Evolutionary conservation across 2,888 invertebrate genomes (phyloP).

Genomic region (Drosophila merina): DNA sequence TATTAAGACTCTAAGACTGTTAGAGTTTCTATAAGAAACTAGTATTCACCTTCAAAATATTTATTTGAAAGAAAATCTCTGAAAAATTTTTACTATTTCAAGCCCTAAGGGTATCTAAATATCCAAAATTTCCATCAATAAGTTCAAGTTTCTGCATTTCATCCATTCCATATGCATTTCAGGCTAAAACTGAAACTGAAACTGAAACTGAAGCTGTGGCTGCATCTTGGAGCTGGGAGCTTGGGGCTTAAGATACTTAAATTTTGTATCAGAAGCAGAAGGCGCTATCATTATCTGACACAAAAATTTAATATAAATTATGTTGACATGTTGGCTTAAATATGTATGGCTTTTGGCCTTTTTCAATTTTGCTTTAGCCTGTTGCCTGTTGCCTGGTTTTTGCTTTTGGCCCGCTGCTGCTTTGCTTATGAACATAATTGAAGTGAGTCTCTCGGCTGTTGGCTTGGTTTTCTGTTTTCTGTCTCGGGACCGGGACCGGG

Average conservation of each 20-base stretch:
- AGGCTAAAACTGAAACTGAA: not conserved
- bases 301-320: constrained; percentile 82
- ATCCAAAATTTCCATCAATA: not conserved
- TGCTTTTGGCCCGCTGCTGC: constrained; percentile 14
- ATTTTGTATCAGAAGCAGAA: constrained; percentile 58
- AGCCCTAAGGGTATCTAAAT: constrained; percentile 13
- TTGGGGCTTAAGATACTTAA: constrained; percentile 3
- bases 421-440: constrained; percentile 38
- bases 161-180: not conserved
- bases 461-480: constrained; percentile 4
- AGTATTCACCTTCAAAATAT: no score
- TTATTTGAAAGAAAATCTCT: no score
- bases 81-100: not conserved
- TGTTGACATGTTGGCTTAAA: constrained; percentile 82
- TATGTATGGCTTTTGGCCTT: constrained; percentile 46
- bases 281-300: constrained; percentile 81
- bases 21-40: no score
- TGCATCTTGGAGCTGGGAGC: not conserved
- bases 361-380: not conserved
- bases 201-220: no score
- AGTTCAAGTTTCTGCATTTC: not conserved
- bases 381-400: not conserved
- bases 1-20: no score
- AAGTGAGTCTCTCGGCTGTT: not conserved
- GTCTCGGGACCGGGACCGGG: not conserved